Evolutionary conservation across 2,113 vertebrate species (phyloP).

Genomic region (Synchiropus splendidus): DNA sequence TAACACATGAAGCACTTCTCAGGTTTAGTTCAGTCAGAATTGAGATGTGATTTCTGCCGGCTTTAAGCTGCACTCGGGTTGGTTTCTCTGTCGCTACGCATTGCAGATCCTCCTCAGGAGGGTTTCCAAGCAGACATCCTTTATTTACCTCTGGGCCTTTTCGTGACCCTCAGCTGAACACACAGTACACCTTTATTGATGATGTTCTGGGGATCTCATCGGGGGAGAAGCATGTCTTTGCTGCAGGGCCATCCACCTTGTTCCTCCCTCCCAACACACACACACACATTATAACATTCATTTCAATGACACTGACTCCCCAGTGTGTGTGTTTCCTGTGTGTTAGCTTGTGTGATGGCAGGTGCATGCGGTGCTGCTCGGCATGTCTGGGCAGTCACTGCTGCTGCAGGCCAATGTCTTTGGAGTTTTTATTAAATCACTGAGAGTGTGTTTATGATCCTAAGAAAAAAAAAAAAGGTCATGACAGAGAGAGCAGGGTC

Average conservation of each 20-base stretch:
- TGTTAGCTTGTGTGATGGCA: slow-evolving; percentile 32
- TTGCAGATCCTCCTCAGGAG: slow-evolving; percentile 73
- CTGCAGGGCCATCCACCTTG: slow-evolving; percentile 44
- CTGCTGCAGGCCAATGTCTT: too few relatives aligned
- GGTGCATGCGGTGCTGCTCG: slow-evolving; percentile 9
- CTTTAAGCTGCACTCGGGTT: too few relatives aligned
- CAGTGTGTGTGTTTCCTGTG: slow-evolving; percentile 8
- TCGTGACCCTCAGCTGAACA: neutral
- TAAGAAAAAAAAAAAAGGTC: too few relatives aligned
- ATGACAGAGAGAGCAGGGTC: too few relatives aligned
- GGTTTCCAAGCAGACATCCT: slow-evolving; percentile 9
- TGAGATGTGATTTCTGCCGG: too few relatives aligned
- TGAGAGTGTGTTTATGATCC: too few relatives aligned
- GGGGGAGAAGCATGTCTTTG: slow-evolving; percentile 40
- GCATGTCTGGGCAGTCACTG: slow-evolving; percentile 16
- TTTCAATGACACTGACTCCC: neutral
- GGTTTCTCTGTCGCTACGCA: slow-evolving; percentile 65
- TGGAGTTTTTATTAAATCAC: too few relatives aligned
- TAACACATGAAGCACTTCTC: too few relatives aligned
- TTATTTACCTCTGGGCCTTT: too few relatives aligned
- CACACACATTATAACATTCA: too few relatives aligned
- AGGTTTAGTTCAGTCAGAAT: neutral
- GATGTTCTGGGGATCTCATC: too few relatives aligned
- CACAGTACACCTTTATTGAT: neutral
- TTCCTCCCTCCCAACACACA: slow-evolving; percentile 4